These are phyloP conservation scores for Fukomys damarensis DNA, from an alignment of 2,113 vertebrate species.

Conservation along the genomic window DNA sequence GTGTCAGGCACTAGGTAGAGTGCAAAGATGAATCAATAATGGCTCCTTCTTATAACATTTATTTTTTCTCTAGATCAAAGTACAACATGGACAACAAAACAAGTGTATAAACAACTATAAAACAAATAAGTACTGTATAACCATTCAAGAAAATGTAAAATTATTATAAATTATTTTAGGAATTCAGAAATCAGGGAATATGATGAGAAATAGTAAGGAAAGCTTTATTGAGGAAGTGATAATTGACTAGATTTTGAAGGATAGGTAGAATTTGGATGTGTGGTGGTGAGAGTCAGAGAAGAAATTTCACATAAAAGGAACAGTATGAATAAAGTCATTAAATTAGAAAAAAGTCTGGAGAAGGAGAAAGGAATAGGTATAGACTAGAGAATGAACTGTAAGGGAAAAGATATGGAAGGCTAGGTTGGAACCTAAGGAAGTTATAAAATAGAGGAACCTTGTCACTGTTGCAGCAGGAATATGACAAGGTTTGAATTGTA, in stretches of 20 bases:
- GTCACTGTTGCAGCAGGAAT: not conserved
- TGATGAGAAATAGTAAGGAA: not conserved
- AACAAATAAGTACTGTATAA: conserved; percentile 44
- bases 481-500: conserved; percentile 21
- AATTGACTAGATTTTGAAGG: conserved; percentile 36
- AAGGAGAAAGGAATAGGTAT: not conserved
- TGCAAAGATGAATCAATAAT: conserved; percentile 54
- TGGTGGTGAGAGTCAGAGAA: not conserved
- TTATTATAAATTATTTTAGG: conserved; percentile 30
- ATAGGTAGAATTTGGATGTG: not conserved
- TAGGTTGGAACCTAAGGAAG: not conserved
- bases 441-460: conserved; percentile 6
- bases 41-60: not conserved
- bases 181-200: conserved; percentile 47
- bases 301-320: conserved; percentile 14
- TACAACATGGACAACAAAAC: not conserved
- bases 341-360: not conserved
- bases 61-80: conserved; percentile 49
- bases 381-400: conserved; percentile 9
- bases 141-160: conserved; percentile 45
- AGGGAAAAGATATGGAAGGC: not conserved
- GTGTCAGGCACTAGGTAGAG: conserved; percentile 13
- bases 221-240: not conserved
- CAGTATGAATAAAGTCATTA: conserved; percentile 13
- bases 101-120: conserved; percentile 10